phyloP scores from a whole-genome alignment of 2,797 vertebrate species.

The Smutsia gigantea region DNA sequence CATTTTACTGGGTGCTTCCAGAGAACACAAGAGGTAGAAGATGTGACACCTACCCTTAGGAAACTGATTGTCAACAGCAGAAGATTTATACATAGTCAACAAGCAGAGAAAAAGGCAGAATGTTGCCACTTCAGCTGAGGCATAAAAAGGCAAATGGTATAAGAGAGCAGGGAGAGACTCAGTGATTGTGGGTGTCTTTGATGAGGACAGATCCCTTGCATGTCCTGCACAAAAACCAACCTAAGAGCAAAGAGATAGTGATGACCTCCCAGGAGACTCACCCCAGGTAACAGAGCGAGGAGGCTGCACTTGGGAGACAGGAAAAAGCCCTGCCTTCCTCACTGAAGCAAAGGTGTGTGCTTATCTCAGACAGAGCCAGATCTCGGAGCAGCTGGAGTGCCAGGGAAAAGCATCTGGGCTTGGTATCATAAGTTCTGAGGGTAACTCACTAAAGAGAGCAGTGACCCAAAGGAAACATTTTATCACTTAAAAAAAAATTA shows the following conservation, averaged over 20 bases:
- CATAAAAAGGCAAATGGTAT: background rate
- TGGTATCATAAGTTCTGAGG: background rate
- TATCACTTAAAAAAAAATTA: background rate
- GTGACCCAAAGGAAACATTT: background rate
- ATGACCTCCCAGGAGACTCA: background rate
- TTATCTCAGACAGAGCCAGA: background rate
- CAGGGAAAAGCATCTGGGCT: background rate
- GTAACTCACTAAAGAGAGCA: background rate
- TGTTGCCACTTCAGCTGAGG: background rate
- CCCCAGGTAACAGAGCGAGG: background rate
- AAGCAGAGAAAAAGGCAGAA: background rate
- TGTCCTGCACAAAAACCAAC: background rate
- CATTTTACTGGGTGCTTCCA: background rate
- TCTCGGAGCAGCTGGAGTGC: background rate
- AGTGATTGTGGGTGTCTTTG: background rate
- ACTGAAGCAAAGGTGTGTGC: background rate
- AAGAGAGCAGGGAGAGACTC: background rate
- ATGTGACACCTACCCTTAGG: background rate
- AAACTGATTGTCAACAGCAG: background rate
- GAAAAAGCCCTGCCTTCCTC: background rate
- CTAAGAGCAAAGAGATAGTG: background rate
- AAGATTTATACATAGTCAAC: background rate
- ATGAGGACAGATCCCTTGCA: background rate
- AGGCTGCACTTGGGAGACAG: background rate
- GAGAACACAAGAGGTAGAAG: background rate